phyloP scores from a whole-genome alignment of 2,797 vertebrate species.

The Pygocentrus nattereri region DNA sequence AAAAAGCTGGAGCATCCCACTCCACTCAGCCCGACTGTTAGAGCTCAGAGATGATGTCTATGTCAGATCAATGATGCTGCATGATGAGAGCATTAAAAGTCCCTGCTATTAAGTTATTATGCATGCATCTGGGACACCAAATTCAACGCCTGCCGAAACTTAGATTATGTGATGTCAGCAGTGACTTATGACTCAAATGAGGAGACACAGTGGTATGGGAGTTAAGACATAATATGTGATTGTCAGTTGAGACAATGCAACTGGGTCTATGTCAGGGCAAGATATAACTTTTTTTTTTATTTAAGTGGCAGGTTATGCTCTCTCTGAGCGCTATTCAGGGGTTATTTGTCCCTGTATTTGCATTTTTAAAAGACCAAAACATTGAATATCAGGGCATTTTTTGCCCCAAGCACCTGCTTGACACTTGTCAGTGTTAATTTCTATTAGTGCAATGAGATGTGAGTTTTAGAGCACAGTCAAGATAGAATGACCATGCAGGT shows the following conservation, averaged over 20 bases:
- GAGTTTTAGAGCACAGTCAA: not conserved
- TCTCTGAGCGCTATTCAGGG: not conserved
- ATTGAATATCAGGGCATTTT: too few relatives aligned
- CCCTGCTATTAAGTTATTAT: conserved; percentile 8
- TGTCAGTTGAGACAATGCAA: conserved; percentile 1
- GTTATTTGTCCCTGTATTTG: too few relatives aligned
- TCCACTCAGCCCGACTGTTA: not conserved
- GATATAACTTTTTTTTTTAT: not conserved
- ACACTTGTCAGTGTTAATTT: not conserved
- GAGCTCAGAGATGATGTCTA: not conserved
- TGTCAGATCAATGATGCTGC: not conserved
- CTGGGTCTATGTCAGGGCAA: not conserved
- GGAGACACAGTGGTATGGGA: not conserved
- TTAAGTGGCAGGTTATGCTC: not conserved
- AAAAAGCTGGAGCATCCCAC: not conserved
- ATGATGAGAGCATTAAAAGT: not conserved
- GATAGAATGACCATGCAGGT: not conserved
- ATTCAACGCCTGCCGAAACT: not conserved
- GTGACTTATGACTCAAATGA: conserved; percentile 1
- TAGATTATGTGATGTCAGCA: not conserved
- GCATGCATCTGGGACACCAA: not conserved
- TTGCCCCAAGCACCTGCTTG: not conserved
- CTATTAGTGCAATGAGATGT: not conserved
- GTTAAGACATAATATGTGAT: not conserved
- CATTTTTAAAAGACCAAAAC: too few relatives aligned